Percentiles rank a stretch among this genome's conserved stretches.
phyloP scores from a whole-genome alignment of 2,797 vertebrate genomes.

The Spondyliosoma cantharus region DNA sequence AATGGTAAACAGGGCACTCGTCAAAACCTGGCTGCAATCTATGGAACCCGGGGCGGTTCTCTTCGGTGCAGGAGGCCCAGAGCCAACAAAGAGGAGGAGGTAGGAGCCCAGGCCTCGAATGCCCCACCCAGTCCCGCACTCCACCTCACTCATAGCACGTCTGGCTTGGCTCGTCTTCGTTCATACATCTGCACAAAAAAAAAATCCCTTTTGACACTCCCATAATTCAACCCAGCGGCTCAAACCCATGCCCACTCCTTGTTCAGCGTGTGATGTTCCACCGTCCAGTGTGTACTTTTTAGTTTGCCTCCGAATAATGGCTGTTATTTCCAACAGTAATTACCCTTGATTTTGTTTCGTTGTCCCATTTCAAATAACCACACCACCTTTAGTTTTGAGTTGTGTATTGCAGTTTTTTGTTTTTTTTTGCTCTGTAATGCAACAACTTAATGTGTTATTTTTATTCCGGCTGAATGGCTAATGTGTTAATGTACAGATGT shows the following conservation, averaged over 20 bases:
- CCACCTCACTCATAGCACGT: constrained; percentile 59
- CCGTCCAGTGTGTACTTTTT: constrained; percentile 25
- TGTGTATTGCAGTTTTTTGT: constrained; percentile 14
- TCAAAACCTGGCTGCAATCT: constrained; percentile 92
- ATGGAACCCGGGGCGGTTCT: constrained; percentile 90
- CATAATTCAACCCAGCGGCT: constrained; percentile 55
- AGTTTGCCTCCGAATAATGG: constrained; percentile 30
- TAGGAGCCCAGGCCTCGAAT: constrained; percentile 83
- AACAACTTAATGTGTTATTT: constrained; percentile 4
- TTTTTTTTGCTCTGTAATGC: constrained; percentile 42
- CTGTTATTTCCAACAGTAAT: constrained; percentile 9
- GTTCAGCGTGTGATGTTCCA: constrained; percentile 29
- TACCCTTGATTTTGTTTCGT: constrained; percentile 22
- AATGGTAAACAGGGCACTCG: constrained; percentile 96
- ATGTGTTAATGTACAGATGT: background rate
- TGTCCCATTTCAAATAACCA: constrained; percentile 28
- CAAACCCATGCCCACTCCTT: constrained; percentile 28
- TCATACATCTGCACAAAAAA: constrained; percentile 46
- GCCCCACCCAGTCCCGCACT: constrained; percentile 45
- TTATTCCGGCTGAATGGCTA: constrained; percentile 27
- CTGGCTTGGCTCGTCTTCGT: constrained; percentile 67
- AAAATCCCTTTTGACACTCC: constrained; percentile 41
- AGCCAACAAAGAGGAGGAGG: constrained; percentile 98
- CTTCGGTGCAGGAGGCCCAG: constrained; percentile 90
- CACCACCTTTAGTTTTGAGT: constrained; percentile 24